Base-by-base conservation (phyloP, 1,140 invertebrate genomes). In the Fopius arisanus region DNA sequence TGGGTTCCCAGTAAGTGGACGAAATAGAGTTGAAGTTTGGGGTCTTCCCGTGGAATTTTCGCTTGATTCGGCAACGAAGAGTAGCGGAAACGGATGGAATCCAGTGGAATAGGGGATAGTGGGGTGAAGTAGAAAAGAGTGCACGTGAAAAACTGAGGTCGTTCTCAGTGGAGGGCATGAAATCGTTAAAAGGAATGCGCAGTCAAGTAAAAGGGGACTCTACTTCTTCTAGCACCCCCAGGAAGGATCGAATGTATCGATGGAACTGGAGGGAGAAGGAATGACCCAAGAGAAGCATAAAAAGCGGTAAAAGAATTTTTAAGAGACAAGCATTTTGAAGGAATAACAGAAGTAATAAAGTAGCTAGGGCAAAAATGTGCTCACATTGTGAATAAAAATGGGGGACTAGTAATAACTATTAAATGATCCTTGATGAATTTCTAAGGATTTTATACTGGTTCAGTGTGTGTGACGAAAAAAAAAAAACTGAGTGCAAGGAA, bases 141-240 rank as follows among this genome's bases (percentile, higher is more conserved):
- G 72, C 79, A 80, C 76, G 77, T 77, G 78, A 80, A 80, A 71
- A 81, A 63, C 74, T 75, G 78, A 80, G 78, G 80, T 80, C 80
- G 75, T 73, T 72, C 75, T 70, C 66, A 73, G 74, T 76, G 68
- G 70, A 70, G 74, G 76, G 77, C 73, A 80, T 79, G 82, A 80
- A 82, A 87, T 86, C 80, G 77, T 79, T 87, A 86, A 87, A 86
- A 87, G 85, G 81, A 87, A 86, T 86, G 81, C 80, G 82, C 84
- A 81, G 77, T 85, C 83, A 78, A 85, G 80, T 79, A 82, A 82
- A 82, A 81, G 77, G 79, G 77, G 77, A 82, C 79, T 78, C 77
- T 72, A 70, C 40, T 19, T 74, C 43, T 59, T 51, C 51, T 51
- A 40, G n/a, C 33, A 33, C 28, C 41, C 51, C 5, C 14, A 48